Evolutionary conservation across 2,797 vertebrate genomes (phyloP).

Genomic region (Lithobates pipiens): DNA sequence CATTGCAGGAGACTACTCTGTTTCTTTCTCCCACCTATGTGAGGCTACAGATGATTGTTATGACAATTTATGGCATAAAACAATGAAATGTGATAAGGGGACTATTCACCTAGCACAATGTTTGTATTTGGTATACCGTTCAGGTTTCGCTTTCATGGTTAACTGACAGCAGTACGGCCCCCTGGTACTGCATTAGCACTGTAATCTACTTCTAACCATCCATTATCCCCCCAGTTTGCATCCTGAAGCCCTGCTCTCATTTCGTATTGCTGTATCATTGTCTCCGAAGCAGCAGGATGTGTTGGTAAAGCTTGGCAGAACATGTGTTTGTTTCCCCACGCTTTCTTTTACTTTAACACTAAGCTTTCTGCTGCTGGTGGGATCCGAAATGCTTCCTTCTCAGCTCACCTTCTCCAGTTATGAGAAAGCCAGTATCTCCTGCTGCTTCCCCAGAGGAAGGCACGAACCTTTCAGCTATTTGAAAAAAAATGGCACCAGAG

Average conservation of each 20-base stretch:
- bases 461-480: neutral
- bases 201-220: slow-evolving; percentile 60
- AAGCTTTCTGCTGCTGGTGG: slow-evolving; percentile 56
- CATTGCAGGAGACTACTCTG: neutral
- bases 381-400: slow-evolving; percentile 36
- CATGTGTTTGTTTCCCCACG: slow-evolving; percentile 56
- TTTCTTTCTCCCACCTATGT: slow-evolving; percentile 11
- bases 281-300: slow-evolving; percentile 54
- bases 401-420: slow-evolving; percentile 26
- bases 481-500: neutral
- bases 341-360: slow-evolving; percentile 51
- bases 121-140: slow-evolving; percentile 52
- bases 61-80: slow-evolving; percentile 34
- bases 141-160: slow-evolving; percentile 56
- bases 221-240: slow-evolving; percentile 59
- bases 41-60: slow-evolving; percentile 21
- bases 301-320: slow-evolving; percentile 56
- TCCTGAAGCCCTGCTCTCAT: slow-evolving; percentile 54
- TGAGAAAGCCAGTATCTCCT: slow-evolving; percentile 8
- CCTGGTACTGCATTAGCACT: slow-evolving; percentile 58
- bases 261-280: slow-evolving; percentile 50
- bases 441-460: slow-evolving; percentile 17
- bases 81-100: slow-evolving; percentile 50
- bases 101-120: slow-evolving; percentile 45
- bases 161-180: slow-evolving; percentile 53